Evolutionary conservation across 1,140 invertebrate genomes (phyloP), one percentile per base, ranked within the genome.

Genomic region (Physella acuta): DNA sequence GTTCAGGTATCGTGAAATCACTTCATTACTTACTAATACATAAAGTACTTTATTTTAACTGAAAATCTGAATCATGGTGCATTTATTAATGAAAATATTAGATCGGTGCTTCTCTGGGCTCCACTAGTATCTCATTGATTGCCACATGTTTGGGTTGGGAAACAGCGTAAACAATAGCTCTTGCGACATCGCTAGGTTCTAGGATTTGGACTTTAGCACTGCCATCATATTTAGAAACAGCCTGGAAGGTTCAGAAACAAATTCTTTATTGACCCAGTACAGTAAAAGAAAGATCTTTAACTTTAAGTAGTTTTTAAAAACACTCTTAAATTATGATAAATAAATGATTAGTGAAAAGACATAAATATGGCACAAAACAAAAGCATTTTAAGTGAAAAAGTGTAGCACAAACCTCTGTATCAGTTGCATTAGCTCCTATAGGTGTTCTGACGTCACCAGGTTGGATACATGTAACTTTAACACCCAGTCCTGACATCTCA

Each of bases 381-480:
- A n/a, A n/a, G n/a, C n/a, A n/a, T n/a, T n/a, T n/a, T n/a, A n/a
- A n/a, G n/a, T n/a, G n/a, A n/a, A n/a, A n/a, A n/a, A n/a, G n/a
- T n/a, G n/a, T n/a, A n/a, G 39, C 5, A 30, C 1, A 49, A 26
- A 85, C 85, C 79, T 87, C 85, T 49, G 69, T 59, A 68, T 86
- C 85, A 8, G 85, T 86, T 20, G 83, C 81, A 30, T 75, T 76
- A 24, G 51, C 24, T 3, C 81, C 60, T 1, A 87, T 76, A 55
- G 84, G 77, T n/a, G 86, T 86, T 24, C 76, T 75, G 3, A 87
- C 86, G 76, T 87, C 85, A 5, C 86, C 86, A 14, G 86, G 86
- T 62, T 86, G 86, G 60, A 87, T 79, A 74, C 81, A 85, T 5
- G 86, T 87, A 24, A 87, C 80, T 31, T 76, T 75, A 44, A 87